phyloP scores from a whole-genome alignment of 2,113 vertebrate genomes.

The Sylvia atricapilla region DNA sequence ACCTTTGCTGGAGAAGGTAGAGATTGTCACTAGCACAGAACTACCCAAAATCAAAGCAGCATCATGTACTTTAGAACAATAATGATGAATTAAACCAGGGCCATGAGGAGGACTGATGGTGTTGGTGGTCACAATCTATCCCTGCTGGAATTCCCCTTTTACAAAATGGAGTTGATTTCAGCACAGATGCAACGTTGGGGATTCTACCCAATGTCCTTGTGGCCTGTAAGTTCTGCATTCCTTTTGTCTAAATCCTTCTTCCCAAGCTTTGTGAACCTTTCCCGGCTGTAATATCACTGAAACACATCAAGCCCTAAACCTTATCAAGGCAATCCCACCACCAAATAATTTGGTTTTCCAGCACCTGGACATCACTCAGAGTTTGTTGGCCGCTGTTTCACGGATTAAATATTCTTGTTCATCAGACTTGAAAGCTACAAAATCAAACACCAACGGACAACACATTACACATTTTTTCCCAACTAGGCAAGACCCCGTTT shows the following conservation, averaged over 20 bases:
- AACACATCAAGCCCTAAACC: background rate
- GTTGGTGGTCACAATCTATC: background rate
- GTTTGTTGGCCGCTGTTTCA: background rate
- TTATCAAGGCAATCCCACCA: background rate
- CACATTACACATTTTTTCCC: no score
- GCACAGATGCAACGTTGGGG: no score
- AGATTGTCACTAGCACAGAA: background rate
- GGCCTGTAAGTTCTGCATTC: accelerated
- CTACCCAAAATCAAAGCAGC: background rate
- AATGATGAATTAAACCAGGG: background rate
- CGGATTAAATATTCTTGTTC: accelerated
- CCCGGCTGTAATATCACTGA: no score
- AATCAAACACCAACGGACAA: background rate
- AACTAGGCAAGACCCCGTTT: background rate
- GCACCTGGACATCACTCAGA: background rate
- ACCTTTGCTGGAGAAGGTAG: background rate
- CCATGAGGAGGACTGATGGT: accelerated
- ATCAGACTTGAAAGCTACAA: background rate
- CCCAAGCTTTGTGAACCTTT: background rate
- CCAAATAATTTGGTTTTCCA: background rate
- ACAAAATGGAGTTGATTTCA: background rate
- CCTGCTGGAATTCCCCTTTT: background rate
- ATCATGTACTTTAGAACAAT: background rate
- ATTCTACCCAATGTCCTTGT: background rate
- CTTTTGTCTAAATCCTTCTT: background rate